Percentiles rank a stretch among this genome's conserved stretches.
Conservation (phyloP, 2,113 vertebrate genomes). For the Pluvialis apricaria region DNA sequence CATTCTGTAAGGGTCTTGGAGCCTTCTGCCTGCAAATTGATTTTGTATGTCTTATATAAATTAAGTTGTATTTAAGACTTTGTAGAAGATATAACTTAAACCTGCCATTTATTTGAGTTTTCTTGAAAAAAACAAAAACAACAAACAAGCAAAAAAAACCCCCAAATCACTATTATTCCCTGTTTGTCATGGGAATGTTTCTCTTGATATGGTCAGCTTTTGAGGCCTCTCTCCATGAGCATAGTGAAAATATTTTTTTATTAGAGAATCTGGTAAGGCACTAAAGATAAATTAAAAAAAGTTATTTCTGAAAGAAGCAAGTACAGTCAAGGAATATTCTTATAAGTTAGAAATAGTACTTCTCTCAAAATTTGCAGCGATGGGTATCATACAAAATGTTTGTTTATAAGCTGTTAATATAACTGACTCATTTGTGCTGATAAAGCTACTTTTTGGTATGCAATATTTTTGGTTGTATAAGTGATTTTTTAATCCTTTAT, state of each 20-base stretch:
- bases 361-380: background rate
- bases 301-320: conserved; percentile 68
- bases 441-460: background rate
- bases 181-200: conserved; percentile 75
- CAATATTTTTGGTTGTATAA: background rate
- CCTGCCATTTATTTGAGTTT: background rate
- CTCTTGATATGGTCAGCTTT: conserved; percentile 78
- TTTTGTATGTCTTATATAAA: background rate
- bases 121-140: background rate
- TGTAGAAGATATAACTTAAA: background rate
- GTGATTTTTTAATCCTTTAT: background rate
- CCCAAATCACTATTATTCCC: conserved; percentile 43
- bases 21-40: background rate
- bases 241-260: conserved; percentile 68
- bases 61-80: background rate
- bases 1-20: background rate
- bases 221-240: conserved; percentile 69
- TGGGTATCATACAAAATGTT: background rate
- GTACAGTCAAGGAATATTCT: conserved; percentile 60
- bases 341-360: background rate
- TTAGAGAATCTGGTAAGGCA: background rate
- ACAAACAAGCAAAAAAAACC: background rate
- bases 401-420: background rate
- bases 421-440: background rate
- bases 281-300: background rate